Percentiles rank a stretch among this genome's conserved stretches.
phyloP scores from a whole-genome alignment of 1,140 invertebrate species.

The Tetranychus cinnabarinus region DNA sequence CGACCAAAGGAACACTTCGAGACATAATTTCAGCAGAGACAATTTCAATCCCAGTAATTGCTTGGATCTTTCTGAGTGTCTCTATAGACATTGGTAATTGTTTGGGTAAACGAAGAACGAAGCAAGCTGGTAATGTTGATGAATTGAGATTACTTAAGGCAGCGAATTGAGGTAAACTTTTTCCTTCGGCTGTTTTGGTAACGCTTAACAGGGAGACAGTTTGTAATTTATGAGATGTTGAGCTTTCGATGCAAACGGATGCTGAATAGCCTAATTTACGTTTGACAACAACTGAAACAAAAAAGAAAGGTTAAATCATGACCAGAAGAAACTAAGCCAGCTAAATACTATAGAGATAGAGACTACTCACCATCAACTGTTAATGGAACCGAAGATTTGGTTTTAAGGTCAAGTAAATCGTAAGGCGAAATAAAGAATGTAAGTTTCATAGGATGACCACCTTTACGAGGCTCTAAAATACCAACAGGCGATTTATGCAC shows the following conservation, averaged over 20 bases:
- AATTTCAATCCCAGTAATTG: conserved; percentile 29
- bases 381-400: conserved; percentile 41
- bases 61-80: conserved; percentile 42
- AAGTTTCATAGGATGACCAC: conserved; percentile 62
- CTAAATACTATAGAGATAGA: no score
- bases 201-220: conserved; percentile 45
- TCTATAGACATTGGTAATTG: conserved; percentile 59
- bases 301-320: background rate
- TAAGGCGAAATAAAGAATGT: conserved; percentile 90
- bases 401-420: conserved; percentile 53
- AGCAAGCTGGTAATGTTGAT: conserved; percentile 62
- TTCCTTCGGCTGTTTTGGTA: conserved; percentile 40
- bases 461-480: conserved; percentile 26
- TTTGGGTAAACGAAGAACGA: conserved; percentile 59
- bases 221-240: conserved; percentile 61
- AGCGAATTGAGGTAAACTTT: conserved; percentile 52
- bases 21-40: background rate
- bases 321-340: no score
- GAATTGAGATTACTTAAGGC: conserved; percentile 55
- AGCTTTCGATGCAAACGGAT: conserved; percentile 70
- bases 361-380: conserved; percentile 33
- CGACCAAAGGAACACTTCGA: background rate
- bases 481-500: conserved; percentile 76
- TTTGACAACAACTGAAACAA: conserved; percentile 24
- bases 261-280: conserved; percentile 56